Conservation (phyloP, 2,113 vertebrate species). For the Amblyopsis rosae region DNA sequence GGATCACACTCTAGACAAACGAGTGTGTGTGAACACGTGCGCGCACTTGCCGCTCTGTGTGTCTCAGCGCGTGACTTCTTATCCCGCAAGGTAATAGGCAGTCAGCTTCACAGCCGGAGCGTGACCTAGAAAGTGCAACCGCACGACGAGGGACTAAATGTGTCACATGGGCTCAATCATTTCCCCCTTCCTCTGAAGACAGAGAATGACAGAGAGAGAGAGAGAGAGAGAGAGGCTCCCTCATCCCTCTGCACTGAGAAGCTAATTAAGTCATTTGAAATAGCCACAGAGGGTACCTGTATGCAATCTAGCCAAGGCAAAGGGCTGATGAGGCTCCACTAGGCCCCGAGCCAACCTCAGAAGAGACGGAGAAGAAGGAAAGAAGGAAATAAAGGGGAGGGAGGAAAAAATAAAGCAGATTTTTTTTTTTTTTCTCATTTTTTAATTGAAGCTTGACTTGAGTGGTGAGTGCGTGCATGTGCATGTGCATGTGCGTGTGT, state of each 20-base stretch:
- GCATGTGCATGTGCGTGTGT: conserved; percentile 32
- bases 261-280: conserved; percentile 83
- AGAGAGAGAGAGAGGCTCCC: conserved; percentile 28
- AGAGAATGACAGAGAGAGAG: conserved; percentile 20
- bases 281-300: conserved; percentile 78
- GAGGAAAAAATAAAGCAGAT: conserved; percentile 9
- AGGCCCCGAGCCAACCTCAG: conserved; percentile 75
- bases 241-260: conserved; percentile 64
- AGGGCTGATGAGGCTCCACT: conserved; percentile 71
- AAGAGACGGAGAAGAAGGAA: conserved; percentile 60
- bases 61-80: conserved; percentile 52
- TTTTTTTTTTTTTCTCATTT: conserved; percentile 45
- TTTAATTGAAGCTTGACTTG: conserved; percentile 67
- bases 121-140: conserved; percentile 81
- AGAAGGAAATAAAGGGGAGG: conserved; percentile 48
- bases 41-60: conserved; percentile 3
- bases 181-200: conserved; percentile 53
- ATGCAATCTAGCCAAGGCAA: conserved; percentile 75
- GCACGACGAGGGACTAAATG: conserved; percentile 67
- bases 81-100: conserved; percentile 69
- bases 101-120: conserved; percentile 70
- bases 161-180: conserved; percentile 78
- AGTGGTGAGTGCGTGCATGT: conserved; percentile 21
- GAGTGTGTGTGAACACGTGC: conserved; percentile 3
- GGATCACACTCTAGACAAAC: conserved; percentile 43